These are phyloP conservation scores for Megaceryle torquata DNA, from an alignment of 2,113 vertebrate genomes.

Conservation along the genomic window DNA sequence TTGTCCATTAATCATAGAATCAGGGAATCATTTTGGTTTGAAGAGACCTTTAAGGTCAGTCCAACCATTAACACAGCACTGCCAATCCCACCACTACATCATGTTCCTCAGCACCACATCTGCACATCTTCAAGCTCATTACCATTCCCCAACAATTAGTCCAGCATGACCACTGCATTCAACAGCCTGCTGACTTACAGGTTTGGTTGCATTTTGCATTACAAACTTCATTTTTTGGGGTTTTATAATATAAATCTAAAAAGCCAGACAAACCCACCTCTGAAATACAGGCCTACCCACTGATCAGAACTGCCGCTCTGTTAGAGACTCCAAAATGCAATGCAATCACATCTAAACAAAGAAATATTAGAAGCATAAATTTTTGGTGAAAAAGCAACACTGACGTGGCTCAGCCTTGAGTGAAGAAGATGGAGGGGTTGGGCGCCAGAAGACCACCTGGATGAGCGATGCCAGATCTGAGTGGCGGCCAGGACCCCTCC, in stretches of 20 bases:
- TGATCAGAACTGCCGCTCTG: not conserved
- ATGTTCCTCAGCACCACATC: no score
- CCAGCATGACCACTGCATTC: not conserved
- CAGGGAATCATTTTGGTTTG: not conserved
- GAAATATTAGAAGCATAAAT: not conserved
- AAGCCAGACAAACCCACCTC: not conserved
- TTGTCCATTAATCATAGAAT: not conserved
- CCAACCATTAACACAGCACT: not conserved
- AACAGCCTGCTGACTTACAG: not conserved
- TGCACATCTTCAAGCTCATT: not conserved
- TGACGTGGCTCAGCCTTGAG: not conserved
- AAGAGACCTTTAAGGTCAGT: not conserved
- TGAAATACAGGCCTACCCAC: not conserved
- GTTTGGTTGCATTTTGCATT: not conserved
- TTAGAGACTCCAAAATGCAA: not conserved
- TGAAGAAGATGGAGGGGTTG: not conserved
- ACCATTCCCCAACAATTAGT: not conserved
- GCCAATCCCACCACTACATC: no score
- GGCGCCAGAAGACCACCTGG: not conserved
- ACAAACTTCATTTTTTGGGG: not conserved
- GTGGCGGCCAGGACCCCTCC: fast-evolving
- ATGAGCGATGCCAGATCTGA: not conserved
- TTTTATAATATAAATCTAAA: not conserved
- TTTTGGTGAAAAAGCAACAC: not conserved
- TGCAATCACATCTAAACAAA: not conserved